Conservation (phyloP, 2,113 vertebrate species). For the Silurus glanis region DNA sequence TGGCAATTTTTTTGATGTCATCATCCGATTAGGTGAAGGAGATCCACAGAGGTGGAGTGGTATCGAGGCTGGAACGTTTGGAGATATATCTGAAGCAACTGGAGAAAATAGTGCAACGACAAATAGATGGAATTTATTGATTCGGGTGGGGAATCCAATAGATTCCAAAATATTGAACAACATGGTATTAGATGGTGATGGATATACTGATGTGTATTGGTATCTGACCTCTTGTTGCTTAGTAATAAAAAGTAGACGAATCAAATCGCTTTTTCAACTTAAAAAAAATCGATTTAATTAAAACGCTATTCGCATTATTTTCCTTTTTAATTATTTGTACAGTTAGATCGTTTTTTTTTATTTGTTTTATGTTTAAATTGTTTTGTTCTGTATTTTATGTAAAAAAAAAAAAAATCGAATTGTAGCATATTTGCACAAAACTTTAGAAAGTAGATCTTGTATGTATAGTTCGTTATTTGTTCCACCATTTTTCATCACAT, state of each 20-base stretch:
- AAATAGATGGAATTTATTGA: not conserved
- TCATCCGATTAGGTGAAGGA: constrained; percentile 45
- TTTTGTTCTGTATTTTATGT: no score
- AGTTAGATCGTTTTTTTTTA: not conserved
- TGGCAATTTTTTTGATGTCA: constrained; percentile 64
- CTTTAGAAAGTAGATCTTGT: no score
- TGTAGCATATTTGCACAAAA: no score
- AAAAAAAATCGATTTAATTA: no score
- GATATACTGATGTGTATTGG: not conserved
- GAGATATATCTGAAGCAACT: not conserved
- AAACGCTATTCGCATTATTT: not conserved
- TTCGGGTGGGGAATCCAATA: not conserved
- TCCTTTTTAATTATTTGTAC: not conserved
- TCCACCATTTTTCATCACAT: not conserved
- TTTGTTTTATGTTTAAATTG: not conserved
- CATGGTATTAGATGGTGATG: not conserved
- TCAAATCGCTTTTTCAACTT: not conserved
- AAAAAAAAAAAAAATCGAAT: no score
- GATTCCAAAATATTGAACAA: not conserved
- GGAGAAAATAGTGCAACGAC: not conserved
- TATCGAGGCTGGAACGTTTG: not conserved
- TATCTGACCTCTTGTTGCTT: not conserved
- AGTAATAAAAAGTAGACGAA: not conserved
- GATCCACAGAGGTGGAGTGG: constrained; percentile 18
- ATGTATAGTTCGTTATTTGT: not conserved